Evolutionary conservation across 1,140 invertebrate species (phyloP).

Genomic region (Chymomyza costata): DNA sequence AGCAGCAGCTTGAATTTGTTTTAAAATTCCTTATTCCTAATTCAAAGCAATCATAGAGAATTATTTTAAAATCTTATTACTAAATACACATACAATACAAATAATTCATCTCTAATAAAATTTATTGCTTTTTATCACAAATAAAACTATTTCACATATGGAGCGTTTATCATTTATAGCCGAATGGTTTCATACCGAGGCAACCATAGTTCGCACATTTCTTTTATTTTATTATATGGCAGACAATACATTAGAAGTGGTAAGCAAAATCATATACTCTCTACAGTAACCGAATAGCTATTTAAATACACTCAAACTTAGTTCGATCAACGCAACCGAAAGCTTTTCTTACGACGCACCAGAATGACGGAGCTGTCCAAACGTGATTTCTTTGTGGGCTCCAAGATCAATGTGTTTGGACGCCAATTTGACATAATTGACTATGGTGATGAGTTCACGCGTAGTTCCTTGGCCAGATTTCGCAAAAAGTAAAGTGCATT

Average conservation of each 20-base stretch:
- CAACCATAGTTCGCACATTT: slow-evolving; percentile 83
- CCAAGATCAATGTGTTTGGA: slow-evolving; percentile 85
- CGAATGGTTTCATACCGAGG: slow-evolving; percentile 89
- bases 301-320: slow-evolving; percentile 75
- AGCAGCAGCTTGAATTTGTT: too few species aligned
- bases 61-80: too few species aligned
- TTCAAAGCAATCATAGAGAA: too few species aligned
- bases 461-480: slow-evolving; percentile 78
- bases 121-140: too few species aligned
- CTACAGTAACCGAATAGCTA: neutral
- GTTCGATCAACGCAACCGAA: slow-evolving; percentile 86
- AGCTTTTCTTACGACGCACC: slow-evolving; percentile 85
- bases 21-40: too few species aligned
- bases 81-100: too few species aligned
- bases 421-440: slow-evolving; percentile 85
- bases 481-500: slow-evolving; percentile 78
- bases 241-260: slow-evolving; percentile 86
- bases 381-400: slow-evolving; percentile 86
- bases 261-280: too few species aligned
- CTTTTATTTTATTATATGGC: slow-evolving; percentile 85
- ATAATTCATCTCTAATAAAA: too few species aligned
- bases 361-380: slow-evolving; percentile 81
- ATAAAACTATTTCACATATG: too few species aligned
- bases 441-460: slow-evolving; percentile 84
- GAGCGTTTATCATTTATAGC: slow-evolving; percentile 80